Evolutionary conservation across 2,797 vertebrate genomes (phyloP).

Genomic region (Simalia tracyae): DNA sequence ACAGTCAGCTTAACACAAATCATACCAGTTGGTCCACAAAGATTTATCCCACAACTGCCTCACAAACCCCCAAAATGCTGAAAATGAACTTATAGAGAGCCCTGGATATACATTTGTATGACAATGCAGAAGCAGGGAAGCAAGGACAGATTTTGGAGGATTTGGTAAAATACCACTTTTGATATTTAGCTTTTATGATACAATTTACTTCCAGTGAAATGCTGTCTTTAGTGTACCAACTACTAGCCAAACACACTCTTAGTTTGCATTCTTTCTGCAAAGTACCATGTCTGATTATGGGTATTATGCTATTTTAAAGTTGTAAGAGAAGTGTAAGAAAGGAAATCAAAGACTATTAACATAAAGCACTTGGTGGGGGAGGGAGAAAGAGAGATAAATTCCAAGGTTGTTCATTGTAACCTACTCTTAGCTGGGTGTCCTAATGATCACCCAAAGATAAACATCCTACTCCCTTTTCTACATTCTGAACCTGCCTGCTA

Average conservation of each 20-base stretch:
- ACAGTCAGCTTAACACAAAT: not conserved
- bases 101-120: not conserved
- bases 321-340: not conserved
- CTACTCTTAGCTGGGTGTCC: no score
- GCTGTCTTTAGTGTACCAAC: not conserved
- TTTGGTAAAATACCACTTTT: not conserved
- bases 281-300: not conserved
- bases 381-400: no score
- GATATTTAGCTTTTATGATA: not conserved
- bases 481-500: no score
- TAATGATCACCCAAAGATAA: no score
- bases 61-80: not conserved
- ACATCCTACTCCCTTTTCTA: no score
- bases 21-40: not conserved
- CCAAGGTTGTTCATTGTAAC: no score
- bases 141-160: not conserved
- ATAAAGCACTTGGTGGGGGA: not conserved
- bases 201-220: not conserved
- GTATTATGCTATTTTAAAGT: not conserved
- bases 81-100: not conserved
- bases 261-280: not conserved
- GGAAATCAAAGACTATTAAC: not conserved
- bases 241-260: not conserved
- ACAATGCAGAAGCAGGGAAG: not conserved
- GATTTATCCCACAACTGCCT: not conserved